A percentile compares a stretch with the other conserved stretches of the same genome.
phyloP scores from a whole-genome alignment of 2,797 vertebrate species.

The Sandelia bainsii region DNA sequence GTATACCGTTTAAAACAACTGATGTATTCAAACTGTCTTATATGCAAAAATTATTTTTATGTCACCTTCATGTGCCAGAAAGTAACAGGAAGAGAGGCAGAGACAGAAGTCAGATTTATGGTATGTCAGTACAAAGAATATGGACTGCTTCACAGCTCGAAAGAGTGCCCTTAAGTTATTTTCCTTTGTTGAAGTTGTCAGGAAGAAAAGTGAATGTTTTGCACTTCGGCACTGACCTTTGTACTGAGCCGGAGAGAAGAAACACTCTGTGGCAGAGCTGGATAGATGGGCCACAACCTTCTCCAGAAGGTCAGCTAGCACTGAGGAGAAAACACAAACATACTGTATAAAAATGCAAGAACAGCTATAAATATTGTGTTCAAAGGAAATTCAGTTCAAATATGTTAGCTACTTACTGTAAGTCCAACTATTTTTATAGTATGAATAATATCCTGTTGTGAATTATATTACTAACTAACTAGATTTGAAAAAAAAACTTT shows the following conservation, averaged over 20 bases:
- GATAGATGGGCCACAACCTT: constrained; percentile 87
- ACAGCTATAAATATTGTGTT: constrained; percentile 5
- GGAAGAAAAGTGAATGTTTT: not conserved
- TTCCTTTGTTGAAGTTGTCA: constrained; percentile 28
- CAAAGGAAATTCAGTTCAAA: constrained; percentile 16
- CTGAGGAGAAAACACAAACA: constrained; percentile 76
- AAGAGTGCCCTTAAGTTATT: constrained; percentile 28
- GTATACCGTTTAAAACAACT: not conserved
- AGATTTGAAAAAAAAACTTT: no score
- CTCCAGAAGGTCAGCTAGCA: constrained; percentile 91
- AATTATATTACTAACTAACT: not conserved
- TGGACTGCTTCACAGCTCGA: constrained; percentile 14
- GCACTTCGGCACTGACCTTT: constrained; percentile 86
- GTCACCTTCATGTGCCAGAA: not conserved
- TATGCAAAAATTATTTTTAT: not conserved
- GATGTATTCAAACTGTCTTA: not conserved
- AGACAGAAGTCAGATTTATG: not conserved
- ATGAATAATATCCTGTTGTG: not conserved
- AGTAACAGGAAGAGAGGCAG: not conserved
- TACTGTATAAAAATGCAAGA: not conserved
- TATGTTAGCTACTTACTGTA: not conserved
- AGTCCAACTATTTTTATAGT: constrained; percentile 9
- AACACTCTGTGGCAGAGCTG: constrained; percentile 82
- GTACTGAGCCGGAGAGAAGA: constrained; percentile 84
- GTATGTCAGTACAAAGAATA: not conserved